Percentiles rank a stretch among this genome's conserved stretches.
Conservation (phyloP, 2,113 vertebrate species). For the Promerops cafer region DNA sequence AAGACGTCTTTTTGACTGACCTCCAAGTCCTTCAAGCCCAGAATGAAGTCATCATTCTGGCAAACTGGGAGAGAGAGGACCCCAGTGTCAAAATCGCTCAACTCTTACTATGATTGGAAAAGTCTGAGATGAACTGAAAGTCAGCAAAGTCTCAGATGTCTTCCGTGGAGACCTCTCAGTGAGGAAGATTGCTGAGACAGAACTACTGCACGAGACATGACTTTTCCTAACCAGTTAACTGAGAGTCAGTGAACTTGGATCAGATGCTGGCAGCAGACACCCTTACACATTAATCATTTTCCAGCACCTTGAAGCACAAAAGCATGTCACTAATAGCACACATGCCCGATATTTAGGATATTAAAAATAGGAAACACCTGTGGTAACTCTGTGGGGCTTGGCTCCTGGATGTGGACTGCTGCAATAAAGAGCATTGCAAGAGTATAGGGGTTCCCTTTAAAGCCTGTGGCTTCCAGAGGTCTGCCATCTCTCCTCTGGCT, state of each 20-base stretch:
- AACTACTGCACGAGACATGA: not conserved
- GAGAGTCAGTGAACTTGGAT: not conserved
- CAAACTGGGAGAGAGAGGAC: not conserved
- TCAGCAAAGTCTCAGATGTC: not conserved
- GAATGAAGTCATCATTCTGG: not conserved
- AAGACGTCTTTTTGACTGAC: not conserved
- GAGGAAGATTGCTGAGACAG: not conserved
- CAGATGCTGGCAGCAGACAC: not conserved
- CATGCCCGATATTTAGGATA: not conserved
- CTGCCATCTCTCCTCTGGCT: not conserved
- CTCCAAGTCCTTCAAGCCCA: not conserved
- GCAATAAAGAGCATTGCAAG: not conserved
- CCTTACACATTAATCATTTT: not conserved
- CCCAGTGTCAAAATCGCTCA: not conserved
- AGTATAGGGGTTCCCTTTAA: not conserved
- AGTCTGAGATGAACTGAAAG: not conserved
- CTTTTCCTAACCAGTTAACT: not conserved
- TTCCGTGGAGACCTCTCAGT: not conserved
- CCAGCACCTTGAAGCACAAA: not conserved
- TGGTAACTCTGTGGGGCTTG: not conserved
- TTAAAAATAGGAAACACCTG: conserved; percentile 26
- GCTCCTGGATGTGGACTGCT: not conserved
- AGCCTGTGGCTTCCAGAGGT: not conserved
- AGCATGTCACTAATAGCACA: not conserved
- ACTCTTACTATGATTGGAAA: not conserved